Evolutionary conservation across 1,140 invertebrate genomes (phyloP).

Genomic region (Scaptodrosophila lebanonensis): DNA sequence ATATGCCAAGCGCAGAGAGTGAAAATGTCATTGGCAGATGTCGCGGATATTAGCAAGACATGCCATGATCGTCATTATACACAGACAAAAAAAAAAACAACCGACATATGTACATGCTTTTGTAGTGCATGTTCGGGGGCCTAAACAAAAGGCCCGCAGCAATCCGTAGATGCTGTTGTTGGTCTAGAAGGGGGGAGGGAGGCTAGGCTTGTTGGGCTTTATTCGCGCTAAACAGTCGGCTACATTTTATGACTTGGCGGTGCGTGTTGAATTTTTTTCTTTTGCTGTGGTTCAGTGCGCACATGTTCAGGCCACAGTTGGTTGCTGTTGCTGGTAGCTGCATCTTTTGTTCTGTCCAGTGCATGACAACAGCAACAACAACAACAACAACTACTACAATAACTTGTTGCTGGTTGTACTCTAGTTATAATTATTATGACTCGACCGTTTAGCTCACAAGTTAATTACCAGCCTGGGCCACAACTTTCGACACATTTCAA

Average conservation of each 20-base stretch:
- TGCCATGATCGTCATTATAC: slow-evolving; percentile 7
- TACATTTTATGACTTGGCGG: not conserved
- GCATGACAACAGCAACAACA: too few relatives aligned
- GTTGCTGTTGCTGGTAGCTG: slow-evolving; percentile 10
- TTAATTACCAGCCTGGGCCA: slow-evolving; percentile 48
- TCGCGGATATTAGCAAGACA: slow-evolving; percentile 61
- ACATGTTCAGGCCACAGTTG: slow-evolving; percentile 22
- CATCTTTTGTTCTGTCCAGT: slow-evolving; percentile 41
- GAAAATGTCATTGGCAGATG: slow-evolving; percentile 74
- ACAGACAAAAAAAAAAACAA: slow-evolving; percentile 1
- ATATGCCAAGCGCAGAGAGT: slow-evolving; percentile 61
- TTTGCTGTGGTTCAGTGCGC: slow-evolving; percentile 33
- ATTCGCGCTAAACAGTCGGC: not conserved
- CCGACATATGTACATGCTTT: not conserved
- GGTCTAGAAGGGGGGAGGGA: not conserved
- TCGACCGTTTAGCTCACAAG: slow-evolving; percentile 64
- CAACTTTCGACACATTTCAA: slow-evolving; percentile 63
- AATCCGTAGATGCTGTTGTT: too few relatives aligned
- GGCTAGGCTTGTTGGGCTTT: not conserved
- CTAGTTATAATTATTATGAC: slow-evolving; percentile 61
- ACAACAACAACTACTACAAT: too few relatives aligned
- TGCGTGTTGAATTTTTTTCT: slow-evolving; percentile 39
- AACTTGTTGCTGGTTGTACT: slow-evolving; percentile 24
- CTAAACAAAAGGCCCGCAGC: slow-evolving; percentile 29
- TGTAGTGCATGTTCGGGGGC: slow-evolving; percentile 4